Conservation (phyloP, 2,888 invertebrate species). For the Drosophila fulvimacula region DNA sequence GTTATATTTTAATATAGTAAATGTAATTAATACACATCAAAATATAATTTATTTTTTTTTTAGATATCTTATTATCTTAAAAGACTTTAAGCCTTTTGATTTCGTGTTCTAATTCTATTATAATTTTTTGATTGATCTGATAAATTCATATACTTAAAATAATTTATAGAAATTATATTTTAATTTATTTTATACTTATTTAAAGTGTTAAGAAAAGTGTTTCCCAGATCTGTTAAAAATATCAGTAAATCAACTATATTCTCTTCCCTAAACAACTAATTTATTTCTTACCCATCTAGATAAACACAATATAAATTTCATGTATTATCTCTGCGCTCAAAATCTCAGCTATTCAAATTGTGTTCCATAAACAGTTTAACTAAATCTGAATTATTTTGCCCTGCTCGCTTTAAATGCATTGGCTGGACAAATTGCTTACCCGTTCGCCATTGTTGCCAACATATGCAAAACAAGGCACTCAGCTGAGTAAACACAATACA, state of each 20-base stretch:
- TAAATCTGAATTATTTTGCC: not conserved
- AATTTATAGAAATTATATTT: too few relatives aligned
- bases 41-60: too few relatives aligned
- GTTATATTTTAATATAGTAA: too few relatives aligned
- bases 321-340: not conserved
- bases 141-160: too few relatives aligned
- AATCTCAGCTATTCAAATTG: not conserved
- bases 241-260: too few relatives aligned
- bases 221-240: not conserved
- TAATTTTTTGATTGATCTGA: too few relatives aligned
- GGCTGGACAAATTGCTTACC: slow-evolving; percentile 50
- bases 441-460: slow-evolving; percentile 40
- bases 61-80: too few relatives aligned
- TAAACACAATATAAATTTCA: not conserved
- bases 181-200: too few relatives aligned
- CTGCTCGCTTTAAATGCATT: slow-evolving; percentile 37
- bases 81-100: too few relatives aligned
- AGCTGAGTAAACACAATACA: slow-evolving; percentile 55
- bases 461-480: slow-evolving; percentile 69
- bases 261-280: not conserved
- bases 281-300: not conserved
- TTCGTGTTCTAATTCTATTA: too few relatives aligned
- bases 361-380: not conserved
- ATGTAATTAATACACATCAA: too few relatives aligned
- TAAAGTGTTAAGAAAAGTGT: too few relatives aligned